Percentiles rank a stretch among this genome's conserved stretches.
phyloP scores from a whole-genome alignment of 2,113 vertebrate species.

The Pantherophis guttatus region DNA sequence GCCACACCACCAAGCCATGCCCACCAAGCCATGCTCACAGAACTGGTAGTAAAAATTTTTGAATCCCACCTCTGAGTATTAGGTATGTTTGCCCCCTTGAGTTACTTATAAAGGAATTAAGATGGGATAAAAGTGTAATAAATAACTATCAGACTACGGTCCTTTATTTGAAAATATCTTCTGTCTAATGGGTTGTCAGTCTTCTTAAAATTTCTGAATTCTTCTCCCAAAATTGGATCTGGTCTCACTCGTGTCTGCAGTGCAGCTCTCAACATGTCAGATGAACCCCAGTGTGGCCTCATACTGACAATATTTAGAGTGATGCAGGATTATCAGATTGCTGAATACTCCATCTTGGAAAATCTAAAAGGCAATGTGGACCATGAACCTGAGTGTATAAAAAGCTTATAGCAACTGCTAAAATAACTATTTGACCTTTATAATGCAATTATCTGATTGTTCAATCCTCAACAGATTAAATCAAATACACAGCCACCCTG shows the following conservation, averaged over 20 bases:
- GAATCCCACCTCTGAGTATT: neutral
- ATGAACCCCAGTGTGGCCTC: neutral
- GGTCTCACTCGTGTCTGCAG: neutral
- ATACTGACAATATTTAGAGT: neutral
- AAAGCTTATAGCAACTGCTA: neutral
- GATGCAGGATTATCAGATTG: neutral
- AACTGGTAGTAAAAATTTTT: too few species aligned
- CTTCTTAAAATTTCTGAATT: neutral
- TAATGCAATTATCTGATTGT: neutral
- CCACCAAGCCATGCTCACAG: too few species aligned
- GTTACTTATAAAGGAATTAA: neutral
- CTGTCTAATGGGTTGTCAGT: neutral
- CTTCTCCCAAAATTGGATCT: neutral
- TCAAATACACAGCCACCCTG: slow-evolving; percentile 19
- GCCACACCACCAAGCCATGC: too few species aligned
- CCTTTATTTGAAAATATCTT: neutral
- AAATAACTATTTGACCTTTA: neutral
- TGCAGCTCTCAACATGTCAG: neutral
- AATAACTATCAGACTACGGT: neutral
- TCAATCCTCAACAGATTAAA: neutral
- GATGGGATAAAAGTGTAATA: neutral
- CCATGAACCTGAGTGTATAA: neutral
- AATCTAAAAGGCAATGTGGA: neutral
- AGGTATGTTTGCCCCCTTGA: neutral
- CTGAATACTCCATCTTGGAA: neutral